Conservation (phyloP, 1,140 invertebrate genomes). For the Vanessa atalanta region DNA sequence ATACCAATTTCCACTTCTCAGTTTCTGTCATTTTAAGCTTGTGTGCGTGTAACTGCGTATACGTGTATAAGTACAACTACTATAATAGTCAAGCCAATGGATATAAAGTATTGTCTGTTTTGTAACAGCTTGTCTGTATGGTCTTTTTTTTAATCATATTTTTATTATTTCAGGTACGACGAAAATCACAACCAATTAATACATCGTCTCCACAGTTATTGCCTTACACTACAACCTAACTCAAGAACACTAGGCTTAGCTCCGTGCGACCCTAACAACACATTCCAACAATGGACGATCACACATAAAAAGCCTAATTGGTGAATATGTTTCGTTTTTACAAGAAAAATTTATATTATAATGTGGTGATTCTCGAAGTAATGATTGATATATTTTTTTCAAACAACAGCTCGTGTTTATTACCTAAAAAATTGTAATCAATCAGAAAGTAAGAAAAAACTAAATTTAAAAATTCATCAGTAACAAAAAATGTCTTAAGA, state of each 20-base stretch:
- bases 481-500: background rate
- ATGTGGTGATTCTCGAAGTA: background rate
- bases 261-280: slow-evolving; percentile 91
- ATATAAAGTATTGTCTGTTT: too few species aligned
- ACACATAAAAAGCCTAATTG: slow-evolving; percentile 88
- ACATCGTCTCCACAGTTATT: slow-evolving; percentile 90
- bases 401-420: background rate
- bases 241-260: slow-evolving; percentile 88
- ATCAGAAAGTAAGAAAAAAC: too few species aligned
- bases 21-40: too few species aligned
- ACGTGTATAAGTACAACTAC: too few species aligned
- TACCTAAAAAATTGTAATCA: too few species aligned
- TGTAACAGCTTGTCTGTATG: too few species aligned
- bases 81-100: too few species aligned
- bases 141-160: too few species aligned
- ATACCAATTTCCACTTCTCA: too few species aligned
- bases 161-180: slow-evolving; percentile 81
- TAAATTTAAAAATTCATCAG: too few species aligned
- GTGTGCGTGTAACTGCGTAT: too few species aligned
- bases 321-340: slow-evolving; percentile 65
- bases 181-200: slow-evolving; percentile 82
- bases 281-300: slow-evolving; percentile 94
- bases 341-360: background rate
- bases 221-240: slow-evolving; percentile 92
- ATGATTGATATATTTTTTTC: background rate